Conservation (phyloP, 2,888 invertebrate species). For the Drosophila mercatorum region DNA sequence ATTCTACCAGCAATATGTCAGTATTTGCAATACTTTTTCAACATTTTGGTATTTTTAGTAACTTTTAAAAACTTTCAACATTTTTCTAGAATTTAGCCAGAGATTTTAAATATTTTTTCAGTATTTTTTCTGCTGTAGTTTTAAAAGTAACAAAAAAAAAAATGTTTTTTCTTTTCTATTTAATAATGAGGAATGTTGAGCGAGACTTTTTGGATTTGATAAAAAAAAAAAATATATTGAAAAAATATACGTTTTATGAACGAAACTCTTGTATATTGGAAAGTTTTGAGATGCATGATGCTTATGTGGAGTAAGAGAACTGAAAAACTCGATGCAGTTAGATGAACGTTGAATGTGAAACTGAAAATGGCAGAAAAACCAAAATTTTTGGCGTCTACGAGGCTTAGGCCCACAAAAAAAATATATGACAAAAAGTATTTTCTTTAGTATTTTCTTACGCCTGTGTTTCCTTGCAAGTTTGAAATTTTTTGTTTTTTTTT, state of each 20-base stretch:
- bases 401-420: constrained; percentile 37
- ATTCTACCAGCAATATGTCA: background rate
- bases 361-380: constrained; percentile 24
- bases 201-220: background rate
- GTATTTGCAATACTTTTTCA: background rate
- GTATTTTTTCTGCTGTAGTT: constrained; percentile 3
- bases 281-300: constrained; percentile 50
- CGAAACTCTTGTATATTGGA: constrained; percentile 42
- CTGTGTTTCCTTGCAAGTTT: constrained; percentile 63
- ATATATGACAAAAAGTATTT: constrained; percentile 25
- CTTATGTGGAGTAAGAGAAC: constrained; percentile 30
- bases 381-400: constrained; percentile 44
- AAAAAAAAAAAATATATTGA: background rate
- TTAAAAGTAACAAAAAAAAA: background rate
- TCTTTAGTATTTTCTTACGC: constrained; percentile 40
- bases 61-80: no score
- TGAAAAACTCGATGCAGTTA: constrained; percentile 49
- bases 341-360: constrained; percentile 32
- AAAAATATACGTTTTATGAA: background rate
- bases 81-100: no score
- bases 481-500: constrained; percentile 53
- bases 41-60: no score
- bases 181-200: background rate
- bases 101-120: no score
- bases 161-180: background rate